phyloP scores from a whole-genome alignment of 2,888 invertebrate species.

The Slavum lentiscoides region DNA sequence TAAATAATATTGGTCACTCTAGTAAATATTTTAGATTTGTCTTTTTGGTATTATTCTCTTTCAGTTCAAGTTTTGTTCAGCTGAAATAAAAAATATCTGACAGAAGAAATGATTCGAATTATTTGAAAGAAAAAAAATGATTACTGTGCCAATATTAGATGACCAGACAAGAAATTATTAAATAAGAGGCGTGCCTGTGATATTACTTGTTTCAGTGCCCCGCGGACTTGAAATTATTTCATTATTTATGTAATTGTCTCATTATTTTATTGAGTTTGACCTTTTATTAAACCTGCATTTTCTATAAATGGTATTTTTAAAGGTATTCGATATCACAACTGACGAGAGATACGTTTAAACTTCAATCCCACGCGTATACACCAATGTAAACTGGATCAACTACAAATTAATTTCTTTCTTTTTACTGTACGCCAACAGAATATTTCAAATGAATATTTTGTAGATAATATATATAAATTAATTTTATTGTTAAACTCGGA shows the following conservation, averaged over 20 bases:
- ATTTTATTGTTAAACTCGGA: constrained; percentile 4
- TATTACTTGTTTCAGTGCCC: constrained; percentile 23
- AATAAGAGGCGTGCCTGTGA: constrained; percentile 11
- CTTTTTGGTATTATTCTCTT: not conserved
- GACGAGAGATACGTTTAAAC: constrained; percentile 20
- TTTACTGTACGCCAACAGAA: not conserved
- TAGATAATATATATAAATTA: not conserved
- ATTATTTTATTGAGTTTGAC: constrained; percentile 37
- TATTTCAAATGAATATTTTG: not conserved
- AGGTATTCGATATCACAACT: constrained; percentile 14
- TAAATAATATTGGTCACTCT: not conserved
- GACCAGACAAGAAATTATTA: constrained; percentile 16
- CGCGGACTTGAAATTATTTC: not conserved
- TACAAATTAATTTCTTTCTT: constrained; percentile 25
- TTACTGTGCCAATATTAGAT: constrained; percentile 1
- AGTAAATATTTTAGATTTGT: not conserved
- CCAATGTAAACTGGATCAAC: constrained; percentile 41
- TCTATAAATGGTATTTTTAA: constrained; percentile 44
- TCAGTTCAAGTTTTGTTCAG: not conserved
- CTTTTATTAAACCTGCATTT: constrained; percentile 38
- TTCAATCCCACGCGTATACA: constrained; percentile 27
- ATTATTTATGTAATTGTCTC: constrained; percentile 44
- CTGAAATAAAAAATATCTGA: no score
- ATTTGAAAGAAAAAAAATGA: constrained; percentile 17
- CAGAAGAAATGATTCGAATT: not conserved